Evolutionary conservation across 2,888 invertebrate species (phyloP).

Genomic region (Tinea semifulvella): DNA sequence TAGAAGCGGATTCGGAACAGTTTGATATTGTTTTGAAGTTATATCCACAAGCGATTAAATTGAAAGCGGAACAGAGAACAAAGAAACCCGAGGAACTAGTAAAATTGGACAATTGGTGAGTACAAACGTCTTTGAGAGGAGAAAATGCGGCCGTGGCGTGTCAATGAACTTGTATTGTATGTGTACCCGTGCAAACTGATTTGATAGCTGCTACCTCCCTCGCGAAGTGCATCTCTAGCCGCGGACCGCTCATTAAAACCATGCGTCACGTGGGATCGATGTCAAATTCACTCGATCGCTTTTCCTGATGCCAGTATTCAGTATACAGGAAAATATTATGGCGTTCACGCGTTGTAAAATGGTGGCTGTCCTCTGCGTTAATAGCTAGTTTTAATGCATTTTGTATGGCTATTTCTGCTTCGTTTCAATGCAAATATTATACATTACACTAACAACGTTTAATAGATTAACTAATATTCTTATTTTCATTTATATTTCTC

Average conservation of each 20-base stretch:
- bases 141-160: constrained; percentile 69
- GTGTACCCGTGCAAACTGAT: constrained; percentile 69
- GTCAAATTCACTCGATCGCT: constrained; percentile 70
- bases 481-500: not conserved
- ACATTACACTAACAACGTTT: constrained; percentile 2
- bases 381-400: constrained; percentile 22
- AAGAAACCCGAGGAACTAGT: constrained; percentile 95
- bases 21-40: constrained; percentile 89
- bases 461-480: not conserved
- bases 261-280: constrained; percentile 78
- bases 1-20: constrained; percentile 86
- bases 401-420: not conserved
- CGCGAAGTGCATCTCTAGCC: constrained; percentile 70
- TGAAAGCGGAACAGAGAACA: constrained; percentile 89
- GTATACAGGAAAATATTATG: constrained; percentile 61
- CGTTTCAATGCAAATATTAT: constrained; percentile 10
- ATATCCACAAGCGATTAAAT: constrained; percentile 89
- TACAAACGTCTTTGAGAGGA: constrained; percentile 63
- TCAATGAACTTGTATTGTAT: constrained; percentile 70
- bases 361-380: constrained; percentile 58
- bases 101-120: constrained; percentile 95
- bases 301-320: constrained; percentile 64
- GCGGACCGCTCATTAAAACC: constrained; percentile 75
- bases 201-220: constrained; percentile 70
- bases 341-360: constrained; percentile 67